Evolutionary conservation across 1,140 invertebrate genomes (phyloP), one percentile per base, ranked within the genome.

Genomic region (Cepaea nemoralis): DNA sequence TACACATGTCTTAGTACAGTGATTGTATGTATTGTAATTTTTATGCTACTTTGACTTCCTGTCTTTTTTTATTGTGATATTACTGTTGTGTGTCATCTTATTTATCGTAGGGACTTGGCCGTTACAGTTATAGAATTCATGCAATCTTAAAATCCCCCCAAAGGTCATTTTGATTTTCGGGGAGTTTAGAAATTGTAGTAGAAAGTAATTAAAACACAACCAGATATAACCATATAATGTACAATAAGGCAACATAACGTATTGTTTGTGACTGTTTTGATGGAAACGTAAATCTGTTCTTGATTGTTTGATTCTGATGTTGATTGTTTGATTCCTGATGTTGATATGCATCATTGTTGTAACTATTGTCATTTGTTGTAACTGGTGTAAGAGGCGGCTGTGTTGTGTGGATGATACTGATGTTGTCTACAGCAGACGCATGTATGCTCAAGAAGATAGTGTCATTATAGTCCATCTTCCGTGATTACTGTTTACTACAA

Each of bases 351-450:
- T 6, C 69, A 71, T 39, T 71, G 37, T 70, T 67, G 14, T 35
- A 73, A 69, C n/a, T 80, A 50, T 63, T 73, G 45, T 48, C 63
- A 70, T 55, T 70, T 75, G 45, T 80, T 67, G 19, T 40, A 24
- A 22, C 3, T 14, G 50, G 5, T 55, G 50, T 55, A 45, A 10
- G 42, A 45, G 6, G 16, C 16, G 42, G 42, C 16, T 45, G 42
- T 45, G 8, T 45, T 45, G 6, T 45, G 42, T 45, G 42, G 42
- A 45, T 45, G 42, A 45, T 45, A 45, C 16, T 6, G 42, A 10
- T 45, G 42, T 16, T 45, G 16, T 45, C 8, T n/a, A n/a, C n/a
- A n/a, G n/a, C n/a, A n/a, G n/a, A n/a, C n/a, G n/a, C n/a, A n/a
- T n/a, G n/a, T n/a, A n/a, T n/a, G n/a, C n/a, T n/a, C n/a, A n/a